Evolutionary conservation across 2,113 vertebrate species (phyloP), one percentile per base, ranked within the genome.

Genomic region (Lutjanus erythropterus): DNA sequence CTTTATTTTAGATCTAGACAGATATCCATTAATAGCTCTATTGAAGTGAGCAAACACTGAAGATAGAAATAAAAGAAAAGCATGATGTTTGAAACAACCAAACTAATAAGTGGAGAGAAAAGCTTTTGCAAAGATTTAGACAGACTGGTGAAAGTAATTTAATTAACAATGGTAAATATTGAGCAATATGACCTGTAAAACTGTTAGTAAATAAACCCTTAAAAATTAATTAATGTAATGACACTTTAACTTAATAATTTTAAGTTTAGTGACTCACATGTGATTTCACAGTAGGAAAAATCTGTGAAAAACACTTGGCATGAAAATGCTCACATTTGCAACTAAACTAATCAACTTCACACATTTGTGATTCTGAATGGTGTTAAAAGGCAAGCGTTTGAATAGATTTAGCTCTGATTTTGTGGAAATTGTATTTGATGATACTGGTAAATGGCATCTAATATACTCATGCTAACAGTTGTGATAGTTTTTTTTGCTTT

Each of bases 11-110:
- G 11, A 42, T 77, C 53, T 27, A 8, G 37, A 25, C 80, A 67
- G 46, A 76, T 64, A 21, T 58, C 74, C 61, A 16, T 49, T 58
- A 78, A 70, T 65, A 65, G 68, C 41, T 65, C 41, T 21, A 23
- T 46, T 72, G 60, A 78, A 58, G 70, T 46, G 69, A 83, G 39
- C 65, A 64, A 67, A 73, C 69, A 66, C 58, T 47, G 64, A 49
- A 16, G 75, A 74, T 70, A 56, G 68, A 75, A 84, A 46, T 56
- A 74, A 42, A 23, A 16, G 14, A n/a, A 29, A 39, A 23, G 39
- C 42, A n/a, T 15, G 71, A 50, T 31, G n/a, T 41, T 62, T 55
- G 10, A 71, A 55, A 41, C 18, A 29, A 33, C 29, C 19, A n/a
- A 11, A n/a, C n/a, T n/a, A n/a, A n/a, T n/a, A n/a, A n/a, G n/a